Percentiles rank a stretch among this genome's conserved stretches.
Evolutionary conservation across 2,113 vertebrate species (phyloP).

Genomic region (Limanda limanda): DNA sequence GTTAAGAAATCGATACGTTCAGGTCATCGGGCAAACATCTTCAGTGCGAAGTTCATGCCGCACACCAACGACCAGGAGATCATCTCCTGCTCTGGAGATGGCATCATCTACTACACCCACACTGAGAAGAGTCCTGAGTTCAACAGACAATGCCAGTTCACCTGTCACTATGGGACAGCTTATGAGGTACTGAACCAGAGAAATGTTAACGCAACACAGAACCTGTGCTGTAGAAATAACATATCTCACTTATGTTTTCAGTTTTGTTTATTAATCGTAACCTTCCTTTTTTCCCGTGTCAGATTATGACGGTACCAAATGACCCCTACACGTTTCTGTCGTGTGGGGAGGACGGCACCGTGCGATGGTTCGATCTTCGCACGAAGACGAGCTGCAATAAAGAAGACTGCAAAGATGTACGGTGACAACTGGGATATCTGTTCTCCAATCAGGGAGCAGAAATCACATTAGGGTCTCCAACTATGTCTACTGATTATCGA

Average conservation of each 20-base stretch:
- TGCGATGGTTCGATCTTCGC: conserved; percentile 97
- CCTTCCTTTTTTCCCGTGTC: conserved; percentile 35
- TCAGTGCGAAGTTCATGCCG: conserved; percentile 98
- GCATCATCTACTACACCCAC: conserved; percentile 97
- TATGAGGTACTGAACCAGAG: conserved; percentile 87
- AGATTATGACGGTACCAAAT: conserved; percentile 99
- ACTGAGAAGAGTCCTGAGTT: conserved; percentile 93
- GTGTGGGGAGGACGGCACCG: conserved; percentile 98
- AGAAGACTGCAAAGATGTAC: conserved; percentile 99
- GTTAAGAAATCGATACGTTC: conserved; percentile 97
- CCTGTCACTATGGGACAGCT: conserved; percentile 97
- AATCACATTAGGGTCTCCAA: no score
- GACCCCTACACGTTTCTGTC: conserved; percentile 98
- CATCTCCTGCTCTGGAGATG: conserved; percentile 97
- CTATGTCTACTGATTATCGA: no score
- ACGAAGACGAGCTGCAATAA: conserved; percentile 97
- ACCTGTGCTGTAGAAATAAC: neutral
- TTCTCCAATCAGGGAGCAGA: neutral
- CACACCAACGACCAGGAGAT: conserved; percentile 97
- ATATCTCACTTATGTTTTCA: neutral
- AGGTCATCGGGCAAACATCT: conserved; percentile 97
- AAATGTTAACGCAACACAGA: no score
- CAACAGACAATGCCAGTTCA: conserved; percentile 97
- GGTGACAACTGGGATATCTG: conserved; percentile 46
- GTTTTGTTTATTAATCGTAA: neutral